Evolutionary conservation across 1,140 invertebrate genomes (phyloP).

Genomic region (Zeugodacus cucurbitae): DNA sequence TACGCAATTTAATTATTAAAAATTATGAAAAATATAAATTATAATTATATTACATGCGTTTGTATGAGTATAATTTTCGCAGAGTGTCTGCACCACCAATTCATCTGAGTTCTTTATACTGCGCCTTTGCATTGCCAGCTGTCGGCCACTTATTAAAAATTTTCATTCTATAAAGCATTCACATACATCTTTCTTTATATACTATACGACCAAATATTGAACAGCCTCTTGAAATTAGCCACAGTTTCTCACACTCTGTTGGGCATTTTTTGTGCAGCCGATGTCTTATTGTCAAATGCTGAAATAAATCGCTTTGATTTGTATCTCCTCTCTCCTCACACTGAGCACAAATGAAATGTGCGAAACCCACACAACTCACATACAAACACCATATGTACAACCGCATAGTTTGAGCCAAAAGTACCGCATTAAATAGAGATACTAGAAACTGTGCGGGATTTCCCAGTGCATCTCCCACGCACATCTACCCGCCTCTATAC

Average conservation of each 20-base stretch:
- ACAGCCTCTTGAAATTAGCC: not conserved
- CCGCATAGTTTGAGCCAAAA: not conserved
- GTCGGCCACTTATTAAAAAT: not conserved
- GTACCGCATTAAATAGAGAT: not conserved
- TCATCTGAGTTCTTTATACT: not conserved
- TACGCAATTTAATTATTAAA: too few relatives aligned
- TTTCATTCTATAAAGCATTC: not conserved
- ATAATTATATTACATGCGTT: too few relatives aligned
- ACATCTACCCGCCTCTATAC: not conserved
- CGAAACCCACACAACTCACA: not conserved
- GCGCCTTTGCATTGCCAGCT: not conserved
- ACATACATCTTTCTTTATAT: not conserved
- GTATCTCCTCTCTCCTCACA: not conserved
- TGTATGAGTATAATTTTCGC: not conserved
- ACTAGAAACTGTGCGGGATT: not conserved
- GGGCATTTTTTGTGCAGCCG: not conserved
- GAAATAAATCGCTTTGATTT: not conserved
- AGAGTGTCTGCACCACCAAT: not conserved
- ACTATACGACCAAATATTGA: too few relatives aligned
- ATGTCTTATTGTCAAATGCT: not conserved
- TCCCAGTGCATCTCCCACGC: not conserved
- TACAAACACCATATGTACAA: not conserved
- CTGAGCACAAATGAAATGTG: not conserved
- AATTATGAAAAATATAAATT: too few relatives aligned
- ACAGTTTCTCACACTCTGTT: too few relatives aligned